phyloP scores from a whole-genome alignment of 2,797 vertebrate genomes.

The Notolepis coatsorum region DNA sequence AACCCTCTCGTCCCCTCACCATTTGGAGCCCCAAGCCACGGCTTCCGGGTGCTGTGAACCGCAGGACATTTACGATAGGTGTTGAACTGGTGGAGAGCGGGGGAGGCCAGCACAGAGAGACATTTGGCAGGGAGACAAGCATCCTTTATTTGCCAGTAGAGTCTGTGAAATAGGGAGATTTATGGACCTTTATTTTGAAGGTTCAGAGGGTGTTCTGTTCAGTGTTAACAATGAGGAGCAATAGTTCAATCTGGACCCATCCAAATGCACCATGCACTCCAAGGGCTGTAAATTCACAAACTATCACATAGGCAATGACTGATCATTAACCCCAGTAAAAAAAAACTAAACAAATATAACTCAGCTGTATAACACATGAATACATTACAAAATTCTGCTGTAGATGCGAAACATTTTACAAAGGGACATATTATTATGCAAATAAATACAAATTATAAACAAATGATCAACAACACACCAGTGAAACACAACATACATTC shows the following conservation, averaged over 20 bases:
- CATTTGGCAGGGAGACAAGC: not conserved
- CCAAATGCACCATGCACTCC: conserved; percentile 37
- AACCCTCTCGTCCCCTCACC: not conserved
- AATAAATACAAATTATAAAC: conserved; percentile 19
- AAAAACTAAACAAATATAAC: no score
- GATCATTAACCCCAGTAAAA: conserved; percentile 29
- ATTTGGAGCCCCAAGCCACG: conserved; percentile 10
- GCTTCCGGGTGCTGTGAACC: conserved; percentile 10
- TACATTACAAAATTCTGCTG: no score
- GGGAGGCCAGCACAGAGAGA: conserved; percentile 5
- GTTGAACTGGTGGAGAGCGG: conserved; percentile 12
- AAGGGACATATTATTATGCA: conserved; percentile 40
- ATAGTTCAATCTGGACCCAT: conserved; percentile 24
- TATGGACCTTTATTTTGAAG: conserved; percentile 39
- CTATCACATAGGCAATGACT: conserved; percentile 3
- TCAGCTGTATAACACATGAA: no score
- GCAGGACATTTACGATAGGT: conserved; percentile 19
- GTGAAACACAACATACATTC: conserved; percentile 9
- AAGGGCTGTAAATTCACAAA: conserved; percentile 22
- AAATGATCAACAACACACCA: conserved; percentile 13
- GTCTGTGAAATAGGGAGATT: conserved; percentile 13
- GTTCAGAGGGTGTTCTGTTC: conserved; percentile 31
- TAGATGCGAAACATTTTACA: no score
- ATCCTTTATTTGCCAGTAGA: conserved; percentile 26
- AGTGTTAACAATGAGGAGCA: conserved; percentile 25